phyloP scores from a whole-genome alignment of 2,113 vertebrate species.

The Epinephelus moara region DNA sequence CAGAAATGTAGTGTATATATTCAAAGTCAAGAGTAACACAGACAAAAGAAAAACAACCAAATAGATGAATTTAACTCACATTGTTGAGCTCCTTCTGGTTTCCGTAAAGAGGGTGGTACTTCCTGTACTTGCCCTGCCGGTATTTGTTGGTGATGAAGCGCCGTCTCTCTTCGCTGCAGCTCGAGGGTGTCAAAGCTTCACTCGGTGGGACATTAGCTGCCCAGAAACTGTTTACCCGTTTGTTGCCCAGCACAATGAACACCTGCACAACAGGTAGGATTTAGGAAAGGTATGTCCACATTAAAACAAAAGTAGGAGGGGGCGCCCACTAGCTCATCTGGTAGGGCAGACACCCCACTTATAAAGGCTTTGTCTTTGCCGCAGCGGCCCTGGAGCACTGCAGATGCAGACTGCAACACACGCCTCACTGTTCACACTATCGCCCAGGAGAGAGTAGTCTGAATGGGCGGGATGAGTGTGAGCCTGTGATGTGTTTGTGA shows the following conservation, averaged over 20 bases:
- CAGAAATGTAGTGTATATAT: background rate
- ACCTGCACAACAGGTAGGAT: constrained; percentile 79
- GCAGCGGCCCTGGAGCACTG: no score
- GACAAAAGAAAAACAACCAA: background rate
- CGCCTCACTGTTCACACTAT: no score
- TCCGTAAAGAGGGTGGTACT: constrained; percentile 93
- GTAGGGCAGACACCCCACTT: no score
- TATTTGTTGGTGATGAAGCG: constrained; percentile 92
- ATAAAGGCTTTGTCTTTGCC: no score
- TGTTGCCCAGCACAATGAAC: constrained; percentile 89
- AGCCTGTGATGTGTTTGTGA: no score
- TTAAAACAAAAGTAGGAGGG: background rate
- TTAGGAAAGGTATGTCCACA: constrained; percentile 6
- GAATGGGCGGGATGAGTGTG: no score
- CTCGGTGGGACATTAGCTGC: constrained; percentile 95
- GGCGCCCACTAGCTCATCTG: no score
- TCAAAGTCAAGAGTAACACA: background rate
- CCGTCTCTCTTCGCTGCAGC: constrained; percentile 85
- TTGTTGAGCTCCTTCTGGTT: constrained; percentile 94
- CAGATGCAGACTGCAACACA: no score
- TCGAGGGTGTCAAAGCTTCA: constrained; percentile 86
- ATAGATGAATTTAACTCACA: constrained; percentile 77
- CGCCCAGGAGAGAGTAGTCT: no score
- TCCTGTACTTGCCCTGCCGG: constrained; percentile 94
- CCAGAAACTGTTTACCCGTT: constrained; percentile 92